Conservation (phyloP, 2,888 invertebrate genomes). For the Lepas anatifera region DNA sequence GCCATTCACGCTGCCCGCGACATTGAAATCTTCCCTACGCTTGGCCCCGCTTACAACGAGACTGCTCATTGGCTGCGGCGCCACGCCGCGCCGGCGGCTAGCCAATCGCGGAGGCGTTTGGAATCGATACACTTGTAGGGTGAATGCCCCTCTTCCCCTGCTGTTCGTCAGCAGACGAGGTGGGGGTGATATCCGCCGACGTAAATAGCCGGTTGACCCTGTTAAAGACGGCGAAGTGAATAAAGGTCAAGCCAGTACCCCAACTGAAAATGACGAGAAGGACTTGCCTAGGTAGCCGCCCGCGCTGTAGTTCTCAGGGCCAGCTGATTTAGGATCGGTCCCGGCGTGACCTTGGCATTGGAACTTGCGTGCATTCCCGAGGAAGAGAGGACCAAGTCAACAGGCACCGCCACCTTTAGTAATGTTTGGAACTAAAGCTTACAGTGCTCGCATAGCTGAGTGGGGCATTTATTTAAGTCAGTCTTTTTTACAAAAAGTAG, state of each 20-base stretch:
- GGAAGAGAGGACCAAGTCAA: background rate
- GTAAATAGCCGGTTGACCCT: too few relatives aligned
- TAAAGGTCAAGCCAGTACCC: too few relatives aligned
- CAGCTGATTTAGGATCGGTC: background rate
- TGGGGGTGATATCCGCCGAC: background rate
- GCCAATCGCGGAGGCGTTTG: background rate
- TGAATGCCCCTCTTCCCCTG: constrained; percentile 8
- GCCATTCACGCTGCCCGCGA: constrained; percentile 3
- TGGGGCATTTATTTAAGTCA: too few relatives aligned
- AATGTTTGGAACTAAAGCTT: background rate
- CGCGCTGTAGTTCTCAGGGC: background rate
- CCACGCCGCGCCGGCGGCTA: background rate
- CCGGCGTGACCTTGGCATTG: background rate
- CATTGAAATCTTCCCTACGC: background rate
- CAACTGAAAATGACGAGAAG: too few relatives aligned
- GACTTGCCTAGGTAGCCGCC: too few relatives aligned
- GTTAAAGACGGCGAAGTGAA: too few relatives aligned
- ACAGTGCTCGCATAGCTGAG: too few relatives aligned
- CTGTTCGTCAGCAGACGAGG: background rate
- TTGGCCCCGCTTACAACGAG: background rate
- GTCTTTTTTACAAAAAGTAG: too few relatives aligned
- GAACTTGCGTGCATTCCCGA: background rate
- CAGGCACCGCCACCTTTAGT: background rate
- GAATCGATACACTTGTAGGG: constrained; percentile 6
- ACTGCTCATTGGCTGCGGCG: background rate